Conservation (phyloP, 1,140 invertebrate species). For the Bombus confusus region DNA sequence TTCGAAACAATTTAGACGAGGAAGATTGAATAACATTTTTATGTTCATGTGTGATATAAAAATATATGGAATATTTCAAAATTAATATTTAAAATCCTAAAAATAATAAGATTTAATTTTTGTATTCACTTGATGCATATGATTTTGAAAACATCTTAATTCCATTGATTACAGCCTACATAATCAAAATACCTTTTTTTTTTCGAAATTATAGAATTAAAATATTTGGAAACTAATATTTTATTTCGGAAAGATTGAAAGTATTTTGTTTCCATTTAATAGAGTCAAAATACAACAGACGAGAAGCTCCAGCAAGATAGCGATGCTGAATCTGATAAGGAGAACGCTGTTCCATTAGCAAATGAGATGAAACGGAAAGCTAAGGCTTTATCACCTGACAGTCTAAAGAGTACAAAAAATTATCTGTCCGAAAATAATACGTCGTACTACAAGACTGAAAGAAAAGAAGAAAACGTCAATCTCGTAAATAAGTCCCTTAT, state of each 20-base stretch:
- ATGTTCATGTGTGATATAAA: not conserved
- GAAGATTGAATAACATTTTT: not conserved
- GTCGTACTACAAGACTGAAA: not conserved
- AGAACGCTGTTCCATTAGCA: slow-evolving; percentile 54
- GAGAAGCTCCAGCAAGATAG: not conserved
- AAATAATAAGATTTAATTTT: not conserved
- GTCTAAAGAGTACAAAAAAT: slow-evolving; percentile 25
- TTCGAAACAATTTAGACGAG: too few species aligned
- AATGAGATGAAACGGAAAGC: slow-evolving; percentile 50
- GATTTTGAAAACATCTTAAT: not conserved
- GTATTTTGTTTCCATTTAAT: not conserved
- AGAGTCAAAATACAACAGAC: not conserved
- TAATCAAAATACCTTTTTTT: not conserved
- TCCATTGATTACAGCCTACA: not conserved
- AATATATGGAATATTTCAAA: not conserved
- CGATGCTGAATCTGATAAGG: slow-evolving; percentile 67
- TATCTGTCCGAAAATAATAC: not conserved
- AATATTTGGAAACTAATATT: not conserved
- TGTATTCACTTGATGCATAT: not conserved
- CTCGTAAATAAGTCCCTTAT: not conserved
- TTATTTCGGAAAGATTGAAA: not conserved
- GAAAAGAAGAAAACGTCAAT: not conserved
- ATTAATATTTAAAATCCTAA: not conserved
- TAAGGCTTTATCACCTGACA: slow-evolving; percentile 6
- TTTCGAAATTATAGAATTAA: not conserved